phyloP scores from a whole-genome alignment of 2,797 vertebrate species.

The Trachops cirrhosus region DNA sequence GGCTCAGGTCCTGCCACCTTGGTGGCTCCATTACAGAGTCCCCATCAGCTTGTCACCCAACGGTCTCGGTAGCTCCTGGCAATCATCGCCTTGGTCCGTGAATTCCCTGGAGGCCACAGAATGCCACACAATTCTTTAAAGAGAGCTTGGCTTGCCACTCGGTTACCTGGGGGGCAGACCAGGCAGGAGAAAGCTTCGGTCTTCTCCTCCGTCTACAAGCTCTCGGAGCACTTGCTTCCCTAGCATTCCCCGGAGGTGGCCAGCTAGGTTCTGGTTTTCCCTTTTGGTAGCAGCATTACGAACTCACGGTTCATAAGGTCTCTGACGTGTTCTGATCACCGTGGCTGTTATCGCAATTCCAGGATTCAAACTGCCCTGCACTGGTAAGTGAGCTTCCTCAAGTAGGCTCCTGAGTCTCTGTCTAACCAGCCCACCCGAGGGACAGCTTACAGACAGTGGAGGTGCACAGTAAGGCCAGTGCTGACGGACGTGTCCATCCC shows the following conservation, averaged over 20 bases:
- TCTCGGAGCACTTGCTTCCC: background rate
- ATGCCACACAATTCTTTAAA: background rate
- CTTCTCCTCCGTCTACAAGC: background rate
- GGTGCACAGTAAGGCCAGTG: background rate
- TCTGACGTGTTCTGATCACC: background rate
- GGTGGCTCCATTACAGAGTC: background rate
- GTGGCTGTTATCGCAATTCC: background rate
- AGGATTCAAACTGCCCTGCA: background rate
- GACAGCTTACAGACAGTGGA: background rate
- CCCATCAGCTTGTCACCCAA: background rate
- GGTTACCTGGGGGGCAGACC: background rate
- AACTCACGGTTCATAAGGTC: background rate
- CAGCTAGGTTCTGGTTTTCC: background rate
- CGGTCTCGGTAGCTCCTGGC: background rate
- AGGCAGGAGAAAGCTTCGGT: background rate
- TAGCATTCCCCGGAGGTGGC: background rate
- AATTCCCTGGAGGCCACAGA: background rate
- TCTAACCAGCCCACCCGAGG: too few species aligned
- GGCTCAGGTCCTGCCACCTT: background rate
- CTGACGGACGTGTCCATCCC: background rate
- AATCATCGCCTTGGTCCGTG: background rate
- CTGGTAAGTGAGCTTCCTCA: background rate
- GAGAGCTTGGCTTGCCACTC: background rate
- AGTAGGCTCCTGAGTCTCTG: background rate
- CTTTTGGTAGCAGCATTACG: too few species aligned